phyloP scores from a whole-genome alignment of 2,888 invertebrate genomes.

The Stegana nigrithorax region DNA sequence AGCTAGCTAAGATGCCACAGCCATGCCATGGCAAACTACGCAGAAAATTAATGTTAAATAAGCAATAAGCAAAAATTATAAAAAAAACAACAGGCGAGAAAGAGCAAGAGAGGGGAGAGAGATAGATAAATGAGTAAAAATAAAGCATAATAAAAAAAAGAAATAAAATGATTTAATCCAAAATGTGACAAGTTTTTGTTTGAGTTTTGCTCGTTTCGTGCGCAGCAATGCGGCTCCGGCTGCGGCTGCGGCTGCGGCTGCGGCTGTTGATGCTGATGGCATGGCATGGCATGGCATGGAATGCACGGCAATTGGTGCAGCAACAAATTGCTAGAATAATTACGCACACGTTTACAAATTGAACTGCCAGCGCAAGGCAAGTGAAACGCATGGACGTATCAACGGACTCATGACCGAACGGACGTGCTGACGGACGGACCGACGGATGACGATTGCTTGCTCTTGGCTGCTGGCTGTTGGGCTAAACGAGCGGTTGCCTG shows the following conservation, averaged over 20 bases:
- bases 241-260: constrained; percentile 16
- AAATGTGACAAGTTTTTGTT: constrained; percentile 7
- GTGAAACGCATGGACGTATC: background rate
- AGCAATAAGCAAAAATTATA: too few relatives aligned
- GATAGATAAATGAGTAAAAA: too few relatives aligned
- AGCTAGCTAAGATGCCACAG: too few relatives aligned
- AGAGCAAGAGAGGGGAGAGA: background rate
- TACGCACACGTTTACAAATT: constrained; percentile 65
- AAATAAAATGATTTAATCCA: constrained; percentile 3
- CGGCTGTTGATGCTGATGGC: background rate
- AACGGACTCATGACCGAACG: background rate
- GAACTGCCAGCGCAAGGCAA: constrained; percentile 28
- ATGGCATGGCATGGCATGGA: constrained; percentile 31
- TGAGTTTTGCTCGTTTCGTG: too few relatives aligned
- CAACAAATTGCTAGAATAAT: constrained; percentile 67
- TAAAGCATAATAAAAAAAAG: constrained; percentile 4
- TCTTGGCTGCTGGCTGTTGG: too few relatives aligned
- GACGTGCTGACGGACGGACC: background rate
- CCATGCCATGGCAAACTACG: too few relatives aligned
- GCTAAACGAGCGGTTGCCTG: too few relatives aligned
- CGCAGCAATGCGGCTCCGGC: too few relatives aligned
- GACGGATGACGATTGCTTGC: background rate
- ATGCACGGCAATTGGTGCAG: constrained; percentile 62
- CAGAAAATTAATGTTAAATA: too few relatives aligned
- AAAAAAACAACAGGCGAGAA: constrained; percentile 26